Conservation (phyloP, 2,113 vertebrate species). For the Naja naja region DNA sequence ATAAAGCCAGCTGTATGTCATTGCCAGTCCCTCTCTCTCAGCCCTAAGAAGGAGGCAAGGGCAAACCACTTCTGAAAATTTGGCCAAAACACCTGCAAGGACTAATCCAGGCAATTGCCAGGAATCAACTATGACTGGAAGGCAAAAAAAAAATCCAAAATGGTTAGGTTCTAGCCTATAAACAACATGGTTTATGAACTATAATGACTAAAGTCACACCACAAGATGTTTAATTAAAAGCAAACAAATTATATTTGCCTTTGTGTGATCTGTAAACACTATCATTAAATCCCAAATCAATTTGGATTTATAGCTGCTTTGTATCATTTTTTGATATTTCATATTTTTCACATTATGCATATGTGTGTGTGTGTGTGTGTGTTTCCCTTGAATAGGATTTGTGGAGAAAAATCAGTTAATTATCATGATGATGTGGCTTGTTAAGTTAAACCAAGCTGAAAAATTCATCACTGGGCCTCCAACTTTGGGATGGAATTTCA, state of each 20-base stretch:
- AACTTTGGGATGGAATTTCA: not conserved
- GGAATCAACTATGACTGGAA: not conserved
- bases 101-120: not conserved
- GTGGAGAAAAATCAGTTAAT: not conserved
- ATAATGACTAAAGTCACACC: not conserved
- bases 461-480: not conserved
- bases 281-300: not conserved
- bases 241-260: not conserved
- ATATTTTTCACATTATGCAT: not conserved
- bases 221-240: not conserved
- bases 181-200: not conserved
- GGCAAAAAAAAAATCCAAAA: not conserved
- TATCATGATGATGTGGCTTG: not conserved
- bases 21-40: not conserved
- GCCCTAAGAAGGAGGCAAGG: not conserved
- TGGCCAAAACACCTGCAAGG: not conserved
- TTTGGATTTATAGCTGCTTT: not conserved
- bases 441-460: not conserved
- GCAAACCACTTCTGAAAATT: not conserved
- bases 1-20: not conserved
- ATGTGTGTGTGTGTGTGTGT: not conserved
- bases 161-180: not conserved
- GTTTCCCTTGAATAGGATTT: not conserved
- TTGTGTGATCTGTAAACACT: not conserved
- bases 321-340: not conserved